Percentiles rank a stretch among this genome's conserved stretches.
Conservation (phyloP, 2,113 vertebrate genomes). For the Pollachius pollachius region DNA sequence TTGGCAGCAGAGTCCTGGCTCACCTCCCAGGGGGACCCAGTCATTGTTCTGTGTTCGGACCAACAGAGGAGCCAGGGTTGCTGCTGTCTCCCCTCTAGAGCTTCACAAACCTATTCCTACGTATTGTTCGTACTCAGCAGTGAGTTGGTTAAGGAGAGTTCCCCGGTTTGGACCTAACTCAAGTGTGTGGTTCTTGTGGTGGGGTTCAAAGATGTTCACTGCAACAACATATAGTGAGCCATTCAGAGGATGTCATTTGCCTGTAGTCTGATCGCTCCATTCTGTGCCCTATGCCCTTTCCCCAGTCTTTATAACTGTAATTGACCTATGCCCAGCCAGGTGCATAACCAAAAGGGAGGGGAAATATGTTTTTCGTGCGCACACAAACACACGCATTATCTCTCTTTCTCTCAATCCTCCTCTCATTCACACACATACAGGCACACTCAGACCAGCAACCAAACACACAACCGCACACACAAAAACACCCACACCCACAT, state of each 20-base stretch:
- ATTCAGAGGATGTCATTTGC: conserved; percentile 10
- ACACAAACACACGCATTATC: too few relatives aligned
- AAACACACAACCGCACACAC: too few relatives aligned
- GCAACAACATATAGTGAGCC: conserved; percentile 13
- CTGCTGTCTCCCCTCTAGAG: neutral
- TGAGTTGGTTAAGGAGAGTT: too few relatives aligned
- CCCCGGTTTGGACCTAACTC: neutral
- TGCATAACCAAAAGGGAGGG: conserved; percentile 36
- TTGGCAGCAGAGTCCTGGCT: conserved; percentile 46
- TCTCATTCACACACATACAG: conserved; percentile 15
- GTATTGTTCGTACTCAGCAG: too few relatives aligned
- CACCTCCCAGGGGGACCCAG: conserved; percentile 47
- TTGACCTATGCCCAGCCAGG: conserved; percentile 63
- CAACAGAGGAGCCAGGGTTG: conserved; percentile 18
- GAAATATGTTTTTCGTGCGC: conserved; percentile 12
- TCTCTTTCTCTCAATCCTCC: too few relatives aligned
- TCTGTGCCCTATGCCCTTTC: conserved; percentile 30
- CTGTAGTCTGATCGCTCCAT: conserved; percentile 7
- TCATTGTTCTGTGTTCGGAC: conserved; percentile 33
- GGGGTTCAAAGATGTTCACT: neutral
- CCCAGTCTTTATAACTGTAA: conserved; percentile 57
- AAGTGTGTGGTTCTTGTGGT: neutral
- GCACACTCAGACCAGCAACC: neutral
- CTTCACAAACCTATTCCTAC: neutral
- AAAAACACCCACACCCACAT: neutral